Base-by-base conservation (phyloP, 2,113 vertebrate species). In the Xyliphius kryptos region DNA sequence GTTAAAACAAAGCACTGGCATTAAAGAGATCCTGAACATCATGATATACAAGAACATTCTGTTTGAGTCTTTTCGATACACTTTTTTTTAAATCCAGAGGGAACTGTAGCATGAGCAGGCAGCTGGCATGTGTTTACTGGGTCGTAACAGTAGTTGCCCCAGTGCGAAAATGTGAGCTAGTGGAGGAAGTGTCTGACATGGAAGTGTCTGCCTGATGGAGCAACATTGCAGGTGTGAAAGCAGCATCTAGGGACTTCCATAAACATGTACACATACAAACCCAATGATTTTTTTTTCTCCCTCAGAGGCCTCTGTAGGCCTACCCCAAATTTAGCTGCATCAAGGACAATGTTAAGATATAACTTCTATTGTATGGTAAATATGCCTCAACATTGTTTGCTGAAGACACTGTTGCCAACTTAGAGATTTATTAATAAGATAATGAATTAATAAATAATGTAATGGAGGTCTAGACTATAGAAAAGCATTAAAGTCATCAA, bases 161-260 rank as follows among this genome's bases (percentile, higher is more conserved):
- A 47, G 63, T 6, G 69, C 16, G 56, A 37, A 46, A 50, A 56
- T 51, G 58, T 60, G 21, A 56, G 57, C 63, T 32, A 38, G 56
- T 55, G 60, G 56, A 54, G 57, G 60, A 63, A 63, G 61, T 60
- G 50, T 49, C 40, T 54, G 68, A 59, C 22, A 48, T 48, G 17
- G 15, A 47, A 16, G 40, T 41, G 13, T 60, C 54, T 44, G 56
- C 49, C 51, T 65, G 61, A 65, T 38, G 41, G 48, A 53, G 13
- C 50, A 65, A 40, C 60, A 65, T 61, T n/a, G 14, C 61, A 60
- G 36, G 68, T 70, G 63, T 65, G 58, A 71, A 63, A 63, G 58
- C 46, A 36, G 22, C 14, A n/a, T 63, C 53, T 40, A 43, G 53
- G 17, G 44, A 32, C 32, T 66, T 9, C 6, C 14, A 22, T 9